phyloP scores from a whole-genome alignment of 2,797 vertebrate species.

The Rhincodon typus region DNA sequence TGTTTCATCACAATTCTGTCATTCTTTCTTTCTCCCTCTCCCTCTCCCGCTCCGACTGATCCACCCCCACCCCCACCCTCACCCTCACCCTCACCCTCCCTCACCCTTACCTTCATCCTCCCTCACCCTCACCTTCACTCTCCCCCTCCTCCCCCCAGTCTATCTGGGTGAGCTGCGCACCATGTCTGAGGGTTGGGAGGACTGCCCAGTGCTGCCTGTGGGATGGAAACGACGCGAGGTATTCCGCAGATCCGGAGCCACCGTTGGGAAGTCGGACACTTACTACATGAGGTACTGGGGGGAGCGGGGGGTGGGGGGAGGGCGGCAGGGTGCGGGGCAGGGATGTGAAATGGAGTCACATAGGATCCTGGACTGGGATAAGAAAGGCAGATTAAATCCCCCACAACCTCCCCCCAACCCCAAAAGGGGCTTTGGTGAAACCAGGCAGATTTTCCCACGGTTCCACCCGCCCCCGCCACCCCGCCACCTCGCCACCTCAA shows the following conservation, averaged over 20 bases:
- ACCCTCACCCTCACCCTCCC: neutral
- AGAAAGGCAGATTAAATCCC: no score
- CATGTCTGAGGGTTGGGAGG: slow-evolving; percentile 68
- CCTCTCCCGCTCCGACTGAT: neutral
- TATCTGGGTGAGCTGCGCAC: slow-evolving; percentile 39
- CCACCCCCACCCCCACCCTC: no score
- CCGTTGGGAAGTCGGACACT: slow-evolving; percentile 75
- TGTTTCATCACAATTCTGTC: neutral
- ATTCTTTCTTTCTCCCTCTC: no score
- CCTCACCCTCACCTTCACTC: neutral
- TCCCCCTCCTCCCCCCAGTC: neutral
- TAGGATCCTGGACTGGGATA: no score
- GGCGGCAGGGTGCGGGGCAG: neutral
- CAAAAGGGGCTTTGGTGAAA: no score
- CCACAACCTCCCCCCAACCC: neutral
- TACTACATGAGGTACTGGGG: slow-evolving; percentile 87
- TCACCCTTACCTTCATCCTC: neutral
- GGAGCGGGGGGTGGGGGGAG: no score
- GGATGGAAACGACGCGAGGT: slow-evolving; percentile 80
- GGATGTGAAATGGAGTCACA: no score
- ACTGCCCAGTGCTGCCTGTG: slow-evolving; percentile 66
- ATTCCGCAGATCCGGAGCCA: slow-evolving; percentile 69
- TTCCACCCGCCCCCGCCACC: no score
- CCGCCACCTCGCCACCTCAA: no score
- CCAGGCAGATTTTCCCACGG: no score